Evolutionary conservation across 2,113 vertebrate species (phyloP).

Genomic region (Crotophaga sulcirostris): DNA sequence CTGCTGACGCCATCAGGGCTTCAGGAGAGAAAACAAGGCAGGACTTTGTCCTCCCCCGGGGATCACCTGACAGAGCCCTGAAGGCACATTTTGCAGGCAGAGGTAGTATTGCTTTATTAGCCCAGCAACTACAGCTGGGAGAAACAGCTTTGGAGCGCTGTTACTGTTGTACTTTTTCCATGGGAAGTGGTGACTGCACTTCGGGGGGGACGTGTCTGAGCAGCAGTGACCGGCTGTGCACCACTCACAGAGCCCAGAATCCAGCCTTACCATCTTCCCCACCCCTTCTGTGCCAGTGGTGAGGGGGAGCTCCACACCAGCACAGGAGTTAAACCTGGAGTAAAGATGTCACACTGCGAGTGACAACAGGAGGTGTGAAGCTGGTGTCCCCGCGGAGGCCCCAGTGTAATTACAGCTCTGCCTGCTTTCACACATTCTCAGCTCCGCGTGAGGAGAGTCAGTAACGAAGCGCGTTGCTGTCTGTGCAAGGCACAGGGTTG

Average conservation of each 20-base stretch:
- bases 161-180: rapidly evolving
- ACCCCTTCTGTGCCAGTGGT: rapidly evolving
- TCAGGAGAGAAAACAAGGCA: background rate
- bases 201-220: rapidly evolving
- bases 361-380: rapidly evolving
- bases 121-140: background rate
- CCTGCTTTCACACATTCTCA: background rate
- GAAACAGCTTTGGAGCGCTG: background rate
- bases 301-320: background rate
- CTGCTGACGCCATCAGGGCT: rapidly evolving
- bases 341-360: rapidly evolving
- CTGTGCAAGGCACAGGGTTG: rapidly evolving
- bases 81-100: background rate
- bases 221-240: rapidly evolving
- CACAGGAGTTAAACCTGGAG: too few species aligned
- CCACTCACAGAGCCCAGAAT: too few species aligned
- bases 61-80: background rate
- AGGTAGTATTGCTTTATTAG: background rate
- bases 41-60: background rate
- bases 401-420: too few species aligned
- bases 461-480: rapidly evolving
- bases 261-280: background rate
- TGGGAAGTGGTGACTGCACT: rapidly evolving
- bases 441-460: background rate
- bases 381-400: background rate